These are phyloP conservation scores for Diachasma alloeum DNA, from an alignment of 1,140 invertebrate genomes.

Conservation along the genomic window DNA sequence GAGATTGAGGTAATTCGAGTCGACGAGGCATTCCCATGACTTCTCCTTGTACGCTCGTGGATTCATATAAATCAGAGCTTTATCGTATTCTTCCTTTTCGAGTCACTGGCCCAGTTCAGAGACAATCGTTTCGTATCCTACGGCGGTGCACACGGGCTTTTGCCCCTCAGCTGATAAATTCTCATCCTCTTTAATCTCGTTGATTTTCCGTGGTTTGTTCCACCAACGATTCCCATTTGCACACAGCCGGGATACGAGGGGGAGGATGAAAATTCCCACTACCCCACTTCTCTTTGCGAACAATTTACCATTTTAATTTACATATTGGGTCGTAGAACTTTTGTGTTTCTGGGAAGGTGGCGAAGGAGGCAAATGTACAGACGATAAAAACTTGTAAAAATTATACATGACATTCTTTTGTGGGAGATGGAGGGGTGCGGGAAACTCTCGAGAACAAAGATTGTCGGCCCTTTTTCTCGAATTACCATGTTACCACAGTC, in stretches of 20 bases:
- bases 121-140: constrained; percentile 6
- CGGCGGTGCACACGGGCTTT: not conserved
- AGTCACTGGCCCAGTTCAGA: not conserved
- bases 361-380: not conserved
- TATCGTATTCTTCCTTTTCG: constrained; percentile 7
- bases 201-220: constrained; percentile 7
- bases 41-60: not conserved
- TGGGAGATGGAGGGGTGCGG: not conserved
- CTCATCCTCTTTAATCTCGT: constrained; percentile 11
- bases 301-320: not conserved
- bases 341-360: not conserved
- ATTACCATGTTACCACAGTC: not conserved
- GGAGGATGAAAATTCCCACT: not conserved
- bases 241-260: not conserved
- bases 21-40: not conserved
- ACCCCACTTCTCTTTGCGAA: not conserved
- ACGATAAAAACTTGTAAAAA: not conserved
- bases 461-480: not conserved
- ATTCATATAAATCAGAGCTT: constrained; percentile 6
- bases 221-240: not conserved
- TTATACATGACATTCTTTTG: constrained; percentile 4
- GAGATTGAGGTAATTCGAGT: not conserved
- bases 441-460: not conserved
- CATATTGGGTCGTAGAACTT: not conserved
- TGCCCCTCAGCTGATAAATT: constrained; percentile 6